Conservation (phyloP, 1,140 invertebrate genomes). For the Melitaea cinxia region DNA sequence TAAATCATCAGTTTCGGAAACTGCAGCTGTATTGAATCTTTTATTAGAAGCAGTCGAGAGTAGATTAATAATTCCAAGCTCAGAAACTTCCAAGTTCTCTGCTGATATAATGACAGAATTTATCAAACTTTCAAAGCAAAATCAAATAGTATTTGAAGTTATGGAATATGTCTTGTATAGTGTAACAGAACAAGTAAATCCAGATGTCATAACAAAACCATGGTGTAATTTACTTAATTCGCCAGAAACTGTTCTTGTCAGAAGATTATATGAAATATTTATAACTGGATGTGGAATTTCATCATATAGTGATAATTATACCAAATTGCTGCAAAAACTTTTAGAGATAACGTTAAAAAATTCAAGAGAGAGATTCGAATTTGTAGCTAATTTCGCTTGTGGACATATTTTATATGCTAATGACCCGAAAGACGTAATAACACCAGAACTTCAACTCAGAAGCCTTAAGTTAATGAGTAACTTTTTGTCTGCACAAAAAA, state of each 20-base stretch:
- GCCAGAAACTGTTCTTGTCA: conserved; percentile 54
- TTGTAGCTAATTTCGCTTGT: conserved; percentile 78
- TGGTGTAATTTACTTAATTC: conserved; percentile 71
- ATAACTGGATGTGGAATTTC: conserved; percentile 65
- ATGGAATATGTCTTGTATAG: conserved; percentile 68
- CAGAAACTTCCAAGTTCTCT: conserved; percentile 50
- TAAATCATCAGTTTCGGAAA: conserved; percentile 50
- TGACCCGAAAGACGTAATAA: conserved; percentile 65
- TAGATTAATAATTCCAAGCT: conserved; percentile 55
- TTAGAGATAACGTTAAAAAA: conserved; percentile 69
- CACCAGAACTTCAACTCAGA: conserved; percentile 66
- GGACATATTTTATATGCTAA: conserved; percentile 67
- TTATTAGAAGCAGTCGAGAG: conserved; percentile 63
- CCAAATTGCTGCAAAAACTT: conserved; percentile 61
- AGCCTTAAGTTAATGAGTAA: conserved; percentile 64
- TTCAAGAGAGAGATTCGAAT: conserved; percentile 76
- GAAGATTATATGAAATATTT: conserved; percentile 68
- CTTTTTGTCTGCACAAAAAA: conserved; percentile 51
- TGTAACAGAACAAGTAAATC: conserved; percentile 63
- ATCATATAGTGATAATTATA: conserved; percentile 61
- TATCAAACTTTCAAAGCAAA: conserved; percentile 56
- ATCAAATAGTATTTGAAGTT: conserved; percentile 71
- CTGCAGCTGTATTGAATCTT: conserved; percentile 50
- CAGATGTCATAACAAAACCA: conserved; percentile 54
- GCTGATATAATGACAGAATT: conserved; percentile 57